Base-by-base conservation (phyloP, 2,113 vertebrate genomes). In the Caretta caretta region DNA sequence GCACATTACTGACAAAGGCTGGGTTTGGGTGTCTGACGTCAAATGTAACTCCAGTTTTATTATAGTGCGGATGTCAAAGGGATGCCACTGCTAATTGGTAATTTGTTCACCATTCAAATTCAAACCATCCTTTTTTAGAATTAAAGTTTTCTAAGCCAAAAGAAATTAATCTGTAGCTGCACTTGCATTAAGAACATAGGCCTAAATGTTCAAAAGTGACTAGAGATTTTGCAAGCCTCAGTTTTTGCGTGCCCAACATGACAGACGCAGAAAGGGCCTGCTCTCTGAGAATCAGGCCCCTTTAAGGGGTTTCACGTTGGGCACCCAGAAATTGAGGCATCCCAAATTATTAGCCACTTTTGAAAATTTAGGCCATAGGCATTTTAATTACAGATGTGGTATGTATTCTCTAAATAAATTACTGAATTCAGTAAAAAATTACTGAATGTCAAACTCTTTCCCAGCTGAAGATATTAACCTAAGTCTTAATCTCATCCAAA, bases 31-130 rank as follows among this genome's bases (percentile, higher is more conserved):
- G 90, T 80, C 76, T 69, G 86, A 92, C 89, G 96, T 96, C 87
- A 97, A 97, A 95, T 96, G 96, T 82, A 96, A 87, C 85, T 93
- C 93, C 50, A 46, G 31, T 92, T 96, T 90, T 93, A 97, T 94
- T 95, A 96, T 82, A 88, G 88, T 88, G 50, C 31, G 87, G 57
- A 92, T 95, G 89, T 69, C 84, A 90, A 69, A 94, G 65, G 92
- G 81, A 50, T 88, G 94, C 95, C 93, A 93, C 53, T 82, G 93
- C 89, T 80, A 96, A 93, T 31, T 83, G 90, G 22, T 90, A 94
- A 91, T 93, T 53, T 38, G 56, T 97, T 94, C 91, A 92, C 59
- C 79, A 57, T 82, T 91, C 95, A 88, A 72, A 94, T 93, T 93
- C 84, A 83, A 95, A 86, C 2, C 35, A 13, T 22, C 10, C 62